phyloP scores from a whole-genome alignment of 2,888 invertebrate species.

The Pseudococcus longispinus region DNA sequence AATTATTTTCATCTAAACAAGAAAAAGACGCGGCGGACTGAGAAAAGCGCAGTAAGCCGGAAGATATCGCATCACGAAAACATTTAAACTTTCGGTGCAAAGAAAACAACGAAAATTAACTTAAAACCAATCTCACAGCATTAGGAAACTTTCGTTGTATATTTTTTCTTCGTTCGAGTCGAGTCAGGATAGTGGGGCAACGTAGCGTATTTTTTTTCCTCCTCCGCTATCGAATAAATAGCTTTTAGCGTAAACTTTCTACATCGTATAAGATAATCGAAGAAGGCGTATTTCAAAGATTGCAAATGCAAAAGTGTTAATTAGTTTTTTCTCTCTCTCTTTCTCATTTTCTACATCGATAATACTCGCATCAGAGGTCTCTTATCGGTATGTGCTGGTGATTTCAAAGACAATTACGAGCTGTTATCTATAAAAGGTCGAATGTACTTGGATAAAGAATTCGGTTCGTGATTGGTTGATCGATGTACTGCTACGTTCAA shows the following conservation, averaged over 20 bases:
- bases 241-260: conserved; percentile 2
- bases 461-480: not conserved
- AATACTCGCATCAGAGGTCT: not conserved
- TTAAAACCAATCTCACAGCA: conserved; percentile 28
- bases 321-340: not conserved
- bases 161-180: conserved; percentile 1
- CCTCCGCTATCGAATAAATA: not conserved
- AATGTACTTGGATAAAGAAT: not conserved
- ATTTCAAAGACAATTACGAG: not conserved
- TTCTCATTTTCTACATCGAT: not conserved
- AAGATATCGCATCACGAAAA: conserved; percentile 31
- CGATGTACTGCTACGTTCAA: not conserved
- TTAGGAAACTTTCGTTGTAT: conserved; percentile 28
- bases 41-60: conserved; percentile 24
- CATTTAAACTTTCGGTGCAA: conserved; percentile 28
- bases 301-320: conserved; percentile 24
- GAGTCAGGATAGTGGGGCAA: not conserved
- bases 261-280: conserved; percentile 14
- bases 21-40: not conserved
- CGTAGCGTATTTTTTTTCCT: not conserved
- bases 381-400: not conserved
- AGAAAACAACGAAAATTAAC: conserved; percentile 34
- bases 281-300: conserved; percentile 19
- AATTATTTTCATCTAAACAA: conserved; percentile 31
- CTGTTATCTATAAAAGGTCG: not conserved